Conservation (phyloP, 2,888 invertebrate species). For the Acrobasis suavella region DNA sequence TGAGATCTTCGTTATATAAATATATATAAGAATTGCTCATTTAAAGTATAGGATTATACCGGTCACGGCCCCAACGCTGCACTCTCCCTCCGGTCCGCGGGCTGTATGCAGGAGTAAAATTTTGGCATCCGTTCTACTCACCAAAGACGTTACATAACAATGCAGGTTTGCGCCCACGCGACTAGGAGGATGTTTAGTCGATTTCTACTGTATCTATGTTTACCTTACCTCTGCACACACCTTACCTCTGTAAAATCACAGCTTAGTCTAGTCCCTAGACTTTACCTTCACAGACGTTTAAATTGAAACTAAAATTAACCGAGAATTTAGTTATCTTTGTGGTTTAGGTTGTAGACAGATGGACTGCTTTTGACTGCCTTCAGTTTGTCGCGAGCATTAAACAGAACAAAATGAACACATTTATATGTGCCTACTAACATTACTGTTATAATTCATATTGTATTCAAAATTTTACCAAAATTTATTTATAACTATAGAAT, state of each 20-base stretch:
- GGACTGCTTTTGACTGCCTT: no score
- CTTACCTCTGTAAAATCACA: not conserved
- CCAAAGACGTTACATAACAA: slow-evolving; percentile 71
- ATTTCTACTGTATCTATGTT: slow-evolving; percentile 34
- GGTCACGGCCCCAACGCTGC: slow-evolving; percentile 16
- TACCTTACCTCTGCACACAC: slow-evolving; percentile 4
- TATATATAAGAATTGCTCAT: no score
- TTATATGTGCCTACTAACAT: not conserved
- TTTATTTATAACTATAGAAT: not conserved
- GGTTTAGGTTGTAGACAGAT: no score
- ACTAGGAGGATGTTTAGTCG: slow-evolving; percentile 41
- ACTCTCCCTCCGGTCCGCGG: slow-evolving; percentile 36
- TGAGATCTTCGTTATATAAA: no score
- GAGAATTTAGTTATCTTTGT: no score
- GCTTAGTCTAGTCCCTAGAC: no score
- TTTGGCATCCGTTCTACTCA: slow-evolving; percentile 70
- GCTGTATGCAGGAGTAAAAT: slow-evolving; percentile 52
- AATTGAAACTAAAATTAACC: no score
- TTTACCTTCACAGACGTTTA: no score
- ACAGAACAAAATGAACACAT: not conserved
- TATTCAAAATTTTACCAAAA: not conserved
- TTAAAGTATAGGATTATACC: no score
- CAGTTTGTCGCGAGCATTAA: no score
- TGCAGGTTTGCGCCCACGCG: slow-evolving; percentile 64
- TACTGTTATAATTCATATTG: not conserved